phyloP scores from a whole-genome alignment of 2,797 vertebrate species.

The Pipistrellus pipistrellus region DNA sequence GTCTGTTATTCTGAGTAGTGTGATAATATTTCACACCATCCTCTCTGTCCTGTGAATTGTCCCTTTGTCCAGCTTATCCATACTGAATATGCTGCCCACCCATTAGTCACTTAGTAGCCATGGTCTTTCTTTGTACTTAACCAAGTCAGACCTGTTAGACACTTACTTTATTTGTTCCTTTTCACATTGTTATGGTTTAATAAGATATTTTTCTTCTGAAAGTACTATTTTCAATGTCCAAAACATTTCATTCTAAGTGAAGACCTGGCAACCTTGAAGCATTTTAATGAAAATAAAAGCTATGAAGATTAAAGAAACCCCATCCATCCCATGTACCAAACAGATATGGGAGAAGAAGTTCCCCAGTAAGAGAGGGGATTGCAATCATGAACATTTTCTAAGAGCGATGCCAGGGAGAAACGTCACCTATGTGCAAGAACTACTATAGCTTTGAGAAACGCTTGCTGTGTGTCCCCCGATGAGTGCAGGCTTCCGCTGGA shows the following conservation, averaged over 20 bases:
- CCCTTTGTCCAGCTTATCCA: neutral
- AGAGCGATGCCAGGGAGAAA: neutral
- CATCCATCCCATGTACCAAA: neutral
- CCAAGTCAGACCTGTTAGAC: neutral
- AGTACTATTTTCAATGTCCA: neutral
- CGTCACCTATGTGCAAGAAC: neutral
- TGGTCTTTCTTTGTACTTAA: neutral
- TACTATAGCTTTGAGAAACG: neutral
- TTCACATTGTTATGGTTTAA: slow-evolving; percentile 24
- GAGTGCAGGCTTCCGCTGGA: neutral
- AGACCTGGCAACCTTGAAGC: neutral
- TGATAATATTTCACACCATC: neutral
- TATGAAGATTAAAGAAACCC: neutral
- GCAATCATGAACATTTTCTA: neutral
- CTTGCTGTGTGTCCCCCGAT: neutral
- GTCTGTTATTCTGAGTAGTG: neutral
- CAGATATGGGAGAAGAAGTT: neutral
- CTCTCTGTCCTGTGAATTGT: neutral
- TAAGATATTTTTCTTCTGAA: neutral
- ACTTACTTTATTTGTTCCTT: neutral
- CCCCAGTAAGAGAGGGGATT: neutral
- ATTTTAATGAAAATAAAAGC: slow-evolving; percentile 20
- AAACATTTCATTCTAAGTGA: neutral
- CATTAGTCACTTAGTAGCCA: neutral
- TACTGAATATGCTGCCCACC: neutral